Base-by-base conservation (phyloP, 1,140 invertebrate species). In the Hetaerina americana region DNA sequence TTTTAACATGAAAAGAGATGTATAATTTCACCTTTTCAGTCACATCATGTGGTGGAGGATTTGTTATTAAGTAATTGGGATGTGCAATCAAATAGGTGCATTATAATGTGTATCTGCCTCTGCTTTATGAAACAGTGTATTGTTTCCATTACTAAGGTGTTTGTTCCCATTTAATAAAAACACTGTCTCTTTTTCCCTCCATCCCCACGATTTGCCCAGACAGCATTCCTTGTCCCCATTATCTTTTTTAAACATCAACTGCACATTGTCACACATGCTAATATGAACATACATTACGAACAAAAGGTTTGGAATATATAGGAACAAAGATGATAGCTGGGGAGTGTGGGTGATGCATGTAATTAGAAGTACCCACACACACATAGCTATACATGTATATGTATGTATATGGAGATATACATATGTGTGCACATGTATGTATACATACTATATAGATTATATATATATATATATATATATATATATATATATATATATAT, bases 91-190 rank as follows among this genome's bases (percentile, higher is more conserved):
- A 12, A 57, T 57, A 57, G 40, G 22, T 57, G 40, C 40, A 57
- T 57, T 57, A n/a, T 57, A 57, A 57, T 57, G 40, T 57, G 40
- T 57, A 57, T 57, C 40, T 18, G 40, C 40, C 40, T 57, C 40
- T 57, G 40, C 40, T 57, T 57, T 57, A 57, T 57, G 40, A 57
- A 57, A 57, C 40, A 57, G 40, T 57, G 40, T 57, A 57, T 57
- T 57, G 40, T 57, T 57, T 57, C 40, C 40, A 57, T 57, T 57
- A 57, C 40, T 57, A 57, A 57, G 22, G 40, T 57, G 40, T 57
- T 57, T 57, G 40, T 57, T 57, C 40, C 40, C 40, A 57, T 57
- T 57, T n/a, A 57, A 57, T 57, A 57, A 57, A 57, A 57, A 57
- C 15, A 57, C 40, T 18, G 15, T 57, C 31, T 40, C 40, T 57